Percentiles rank a stretch among this genome's conserved stretches.
phyloP scores from a whole-genome alignment of 2,888 invertebrate genomes.

The Nasonia oneida region DNA sequence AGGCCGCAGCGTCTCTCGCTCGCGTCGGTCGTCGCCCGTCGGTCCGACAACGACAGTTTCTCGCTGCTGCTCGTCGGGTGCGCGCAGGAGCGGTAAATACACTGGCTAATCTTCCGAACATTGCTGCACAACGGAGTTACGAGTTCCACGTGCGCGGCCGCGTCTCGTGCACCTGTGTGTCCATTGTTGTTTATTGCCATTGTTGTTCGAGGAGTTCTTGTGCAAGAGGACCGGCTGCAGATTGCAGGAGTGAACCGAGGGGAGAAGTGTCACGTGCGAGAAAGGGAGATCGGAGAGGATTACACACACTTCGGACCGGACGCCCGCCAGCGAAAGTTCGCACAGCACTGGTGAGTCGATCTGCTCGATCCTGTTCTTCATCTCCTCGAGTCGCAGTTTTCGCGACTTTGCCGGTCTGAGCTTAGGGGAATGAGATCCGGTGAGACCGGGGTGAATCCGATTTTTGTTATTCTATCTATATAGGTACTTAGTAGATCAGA shows the following conservation, averaged over 20 bases:
- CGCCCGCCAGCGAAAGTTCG: not conserved
- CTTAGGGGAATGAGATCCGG: no score
- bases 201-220: not conserved
- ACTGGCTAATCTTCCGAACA: not conserved
- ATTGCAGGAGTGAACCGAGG: no score
- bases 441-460: no score
- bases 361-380: not conserved
- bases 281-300: not conserved
- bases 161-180: not conserved
- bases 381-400: not conserved
- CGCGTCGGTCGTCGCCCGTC: not conserved
- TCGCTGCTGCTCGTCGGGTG: slow-evolving; percentile 29
- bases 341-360: not conserved
- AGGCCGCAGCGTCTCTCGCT: not conserved
- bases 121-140: not conserved
- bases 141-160: not conserved
- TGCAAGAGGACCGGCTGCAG: no score
- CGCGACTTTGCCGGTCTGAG: no score
- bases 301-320: not conserved
- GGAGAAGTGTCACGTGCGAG: not conserved
- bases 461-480: no score
- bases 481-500: no score
- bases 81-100: not conserved
- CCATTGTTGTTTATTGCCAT: not conserved
- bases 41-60: slow-evolving; percentile 42